Base-by-base conservation (phyloP, 2,797 vertebrate genomes). In the Scarus forsteni region DNA sequence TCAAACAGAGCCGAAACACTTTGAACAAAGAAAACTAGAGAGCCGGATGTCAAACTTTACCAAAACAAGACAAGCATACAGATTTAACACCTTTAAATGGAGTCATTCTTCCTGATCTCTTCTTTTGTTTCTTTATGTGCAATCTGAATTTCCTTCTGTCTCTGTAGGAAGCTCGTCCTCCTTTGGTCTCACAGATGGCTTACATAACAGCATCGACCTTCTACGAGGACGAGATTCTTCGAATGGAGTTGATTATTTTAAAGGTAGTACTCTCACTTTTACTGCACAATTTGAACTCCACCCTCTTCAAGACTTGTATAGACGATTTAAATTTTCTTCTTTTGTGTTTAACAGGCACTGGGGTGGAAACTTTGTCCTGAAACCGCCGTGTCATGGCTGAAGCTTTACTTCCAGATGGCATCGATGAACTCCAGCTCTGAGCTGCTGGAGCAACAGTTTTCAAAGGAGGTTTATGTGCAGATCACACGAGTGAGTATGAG, bases 161-260 rank as follows among this genome's bases (percentile, higher is more conserved):
- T 1, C 4, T 75, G 42, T 80, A 98, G 97, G 96, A 98, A 94
- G 95, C 96, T 48, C 94, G 94, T 10, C 96, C 96, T 77, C 96
- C 96, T 11, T 97, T 96, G 89, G 92, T 98, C 61, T 92, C 94
- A 10, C 95, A 97, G 79, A 95, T 98, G 79, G 96, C 95, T 10
- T 96, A 95, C 0, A 93, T 97, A 55, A 97, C 96, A 6, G 96
- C 96, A 74, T 95, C 95, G 73, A 95, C 95, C 42, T 98, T 95
- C 88, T 93, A 92, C 48, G 96, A 97, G 83, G 94, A 96, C 0
- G 95, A 98, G 66, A 96, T 98, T 75, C 81, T 97, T 62, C 92
- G 93, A 71, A 98, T 97, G 96, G 97, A 98, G 88, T 89, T 97
- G 46, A 92, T 95, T 51, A 94, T 98, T 91, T 79, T 98, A 84